Conservation (phyloP, 2,888 invertebrate species). For the Coecobrya sp. region DNA sequence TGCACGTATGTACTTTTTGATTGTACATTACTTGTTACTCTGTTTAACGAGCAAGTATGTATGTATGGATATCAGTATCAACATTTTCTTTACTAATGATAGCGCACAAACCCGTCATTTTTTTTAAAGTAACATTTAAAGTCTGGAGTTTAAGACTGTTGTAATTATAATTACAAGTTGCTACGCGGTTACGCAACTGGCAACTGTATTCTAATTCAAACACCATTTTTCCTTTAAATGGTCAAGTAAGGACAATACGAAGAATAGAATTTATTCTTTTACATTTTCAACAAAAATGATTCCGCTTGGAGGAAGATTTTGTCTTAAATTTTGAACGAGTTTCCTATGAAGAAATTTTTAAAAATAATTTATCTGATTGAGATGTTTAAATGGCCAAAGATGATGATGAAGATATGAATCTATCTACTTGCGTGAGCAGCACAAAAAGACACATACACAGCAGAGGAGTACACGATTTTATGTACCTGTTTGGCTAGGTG, state of each 20-base stretch:
- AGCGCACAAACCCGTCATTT: neutral
- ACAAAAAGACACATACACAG: neutral
- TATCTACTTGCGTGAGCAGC: neutral
- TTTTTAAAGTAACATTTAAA: neutral
- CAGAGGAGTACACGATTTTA: conserved; percentile 7
- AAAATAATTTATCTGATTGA: neutral
- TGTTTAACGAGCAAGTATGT: neutral
- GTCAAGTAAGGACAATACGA: neutral
- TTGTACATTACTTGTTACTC: neutral
- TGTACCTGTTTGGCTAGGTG: conserved; percentile 73
- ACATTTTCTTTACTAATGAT: neutral
- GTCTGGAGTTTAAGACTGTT: neutral
- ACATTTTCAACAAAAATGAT: neutral
- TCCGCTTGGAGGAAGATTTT: conserved; percentile 6
- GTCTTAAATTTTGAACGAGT: neutral
- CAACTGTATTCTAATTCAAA: conserved; percentile 8
- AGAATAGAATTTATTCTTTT: neutral
- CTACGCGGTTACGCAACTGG: conserved; percentile 11
- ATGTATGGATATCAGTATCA: neutral
- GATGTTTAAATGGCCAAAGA: neutral
- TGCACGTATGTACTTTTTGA: neutral
- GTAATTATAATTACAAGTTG: conserved; percentile 18
- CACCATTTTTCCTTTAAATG: neutral
- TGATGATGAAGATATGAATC: neutral
- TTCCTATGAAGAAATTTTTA: neutral